These are phyloP conservation scores for Ephydatia muelleri DNA, from an alignment of 37 sponge, comb jelly and placozoan genomes.

Conservation along the genomic window DNA sequence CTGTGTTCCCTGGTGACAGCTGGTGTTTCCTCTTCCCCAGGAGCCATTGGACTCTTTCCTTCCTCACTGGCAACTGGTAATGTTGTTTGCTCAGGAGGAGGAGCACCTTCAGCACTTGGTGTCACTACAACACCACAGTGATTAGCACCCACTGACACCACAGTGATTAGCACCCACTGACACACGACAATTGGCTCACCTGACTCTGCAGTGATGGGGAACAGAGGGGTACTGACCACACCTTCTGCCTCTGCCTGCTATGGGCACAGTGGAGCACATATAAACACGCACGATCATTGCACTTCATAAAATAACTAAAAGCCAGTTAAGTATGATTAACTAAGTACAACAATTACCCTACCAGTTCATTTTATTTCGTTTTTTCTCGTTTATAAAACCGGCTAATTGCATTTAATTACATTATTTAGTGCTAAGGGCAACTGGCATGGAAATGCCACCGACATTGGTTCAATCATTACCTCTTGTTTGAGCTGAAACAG, in stretches of 20 bases:
- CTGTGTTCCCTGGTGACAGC: too few species aligned
- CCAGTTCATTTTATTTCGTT: too few species aligned
- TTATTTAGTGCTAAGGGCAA: background rate
- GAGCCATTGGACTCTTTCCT: background rate
- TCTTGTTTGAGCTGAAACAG: conserved; percentile 78
- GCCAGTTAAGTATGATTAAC: too few species aligned
- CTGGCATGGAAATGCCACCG: background rate
- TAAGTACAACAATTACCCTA: too few species aligned
- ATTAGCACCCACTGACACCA: background rate
- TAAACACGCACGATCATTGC: too few species aligned
- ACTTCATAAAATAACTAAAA: too few species aligned
- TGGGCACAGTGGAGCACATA: background rate
- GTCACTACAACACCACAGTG: background rate
- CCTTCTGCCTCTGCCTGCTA: conserved; percentile 50
- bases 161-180: background rate
- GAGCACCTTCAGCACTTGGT: background rate
- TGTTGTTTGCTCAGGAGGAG: background rate
- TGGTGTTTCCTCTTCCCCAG: background rate
- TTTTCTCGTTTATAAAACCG: background rate
- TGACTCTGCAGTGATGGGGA: conserved; percentile 34
- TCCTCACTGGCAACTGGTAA: background rate
- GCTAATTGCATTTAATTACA: too few species aligned
- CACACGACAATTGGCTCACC: background rate
- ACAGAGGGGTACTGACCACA: conserved; percentile 31
- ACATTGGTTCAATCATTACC: conserved; percentile 13